Conservation (phyloP, 2,113 vertebrate genomes). For the Chloroceryle aenea region DNA sequence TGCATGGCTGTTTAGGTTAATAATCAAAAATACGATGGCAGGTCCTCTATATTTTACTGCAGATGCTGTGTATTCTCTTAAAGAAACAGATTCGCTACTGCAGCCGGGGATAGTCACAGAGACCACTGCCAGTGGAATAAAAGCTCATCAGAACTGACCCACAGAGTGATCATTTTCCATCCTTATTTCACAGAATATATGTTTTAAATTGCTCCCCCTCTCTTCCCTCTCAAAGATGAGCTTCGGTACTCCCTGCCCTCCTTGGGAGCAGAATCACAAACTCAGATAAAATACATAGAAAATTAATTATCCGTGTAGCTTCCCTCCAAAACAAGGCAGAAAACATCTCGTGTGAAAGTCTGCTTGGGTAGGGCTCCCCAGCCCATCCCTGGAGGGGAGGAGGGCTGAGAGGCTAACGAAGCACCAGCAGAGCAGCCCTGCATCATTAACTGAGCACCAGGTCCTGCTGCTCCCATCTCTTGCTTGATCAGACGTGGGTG, state of each 20-base stretch:
- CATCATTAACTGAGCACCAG: accelerated
- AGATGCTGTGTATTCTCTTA: constrained; percentile 37
- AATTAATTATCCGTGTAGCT: neutral
- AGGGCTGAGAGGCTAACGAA: neutral
- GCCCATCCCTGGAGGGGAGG: accelerated
- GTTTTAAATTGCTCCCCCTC: neutral
- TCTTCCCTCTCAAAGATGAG: neutral
- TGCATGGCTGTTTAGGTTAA: constrained; percentile 57
- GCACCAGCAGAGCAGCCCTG: neutral
- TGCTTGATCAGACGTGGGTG: accelerated
- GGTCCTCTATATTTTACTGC: neutral
- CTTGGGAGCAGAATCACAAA: neutral
- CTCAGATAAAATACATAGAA: neutral
- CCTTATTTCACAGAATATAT: neutral
- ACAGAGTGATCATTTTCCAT: neutral
- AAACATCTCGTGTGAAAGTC: neutral
- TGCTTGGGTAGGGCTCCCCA: neutral
- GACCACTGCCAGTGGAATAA: neutral
- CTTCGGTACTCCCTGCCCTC: neutral
- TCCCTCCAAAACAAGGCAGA: neutral
- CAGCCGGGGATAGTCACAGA: neutral
- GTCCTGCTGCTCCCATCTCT: neutral
- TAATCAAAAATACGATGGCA: constrained; percentile 21
- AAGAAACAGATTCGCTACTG: neutral
- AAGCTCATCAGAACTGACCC: neutral